phyloP scores from a whole-genome alignment of 1,140 invertebrate genomes.

The Xylocopa sonorina region DNA sequence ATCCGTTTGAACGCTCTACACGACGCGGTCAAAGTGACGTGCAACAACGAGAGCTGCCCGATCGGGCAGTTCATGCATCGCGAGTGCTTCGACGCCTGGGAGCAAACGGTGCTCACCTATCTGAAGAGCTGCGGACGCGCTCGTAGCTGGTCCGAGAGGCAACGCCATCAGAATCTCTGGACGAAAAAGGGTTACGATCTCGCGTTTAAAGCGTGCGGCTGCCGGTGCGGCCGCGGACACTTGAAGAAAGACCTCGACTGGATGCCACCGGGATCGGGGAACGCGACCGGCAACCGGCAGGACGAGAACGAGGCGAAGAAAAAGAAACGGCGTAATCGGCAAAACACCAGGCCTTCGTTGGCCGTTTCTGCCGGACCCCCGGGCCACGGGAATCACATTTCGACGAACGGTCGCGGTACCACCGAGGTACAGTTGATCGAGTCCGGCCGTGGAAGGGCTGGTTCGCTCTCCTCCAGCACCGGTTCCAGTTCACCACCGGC shows the following conservation, averaged over 20 bases:
- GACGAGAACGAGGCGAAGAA: constrained; percentile 86
- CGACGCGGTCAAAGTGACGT: constrained; percentile 93
- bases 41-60: constrained; percentile 96
- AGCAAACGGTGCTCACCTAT: constrained; percentile 92
- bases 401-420: constrained; percentile 69
- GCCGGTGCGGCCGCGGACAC: constrained; percentile 94
- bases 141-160: constrained; percentile 95
- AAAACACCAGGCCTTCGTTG: constrained; percentile 85
- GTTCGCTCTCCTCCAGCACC: constrained; percentile 86
- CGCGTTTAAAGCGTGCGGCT: constrained; percentile 93
- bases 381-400: constrained; percentile 71
- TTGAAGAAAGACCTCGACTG: constrained; percentile 97
- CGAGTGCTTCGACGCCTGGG: constrained; percentile 97
- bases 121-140: constrained; percentile 94
- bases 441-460: constrained; percentile 82
- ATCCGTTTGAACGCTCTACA: constrained; percentile 89
- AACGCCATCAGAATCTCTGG: constrained; percentile 97
- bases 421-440: constrained; percentile 75
- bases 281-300: constrained; percentile 75
- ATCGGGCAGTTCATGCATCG: constrained; percentile 96
- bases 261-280: constrained; percentile 85
- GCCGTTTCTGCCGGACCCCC: constrained; percentile 80
- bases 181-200: constrained; percentile 98
- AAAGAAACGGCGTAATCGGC: constrained; percentile 87
- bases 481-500: constrained; percentile 87